phyloP scores from a whole-genome alignment of 2,113 vertebrate species.

The Melierax canorus region DNA sequence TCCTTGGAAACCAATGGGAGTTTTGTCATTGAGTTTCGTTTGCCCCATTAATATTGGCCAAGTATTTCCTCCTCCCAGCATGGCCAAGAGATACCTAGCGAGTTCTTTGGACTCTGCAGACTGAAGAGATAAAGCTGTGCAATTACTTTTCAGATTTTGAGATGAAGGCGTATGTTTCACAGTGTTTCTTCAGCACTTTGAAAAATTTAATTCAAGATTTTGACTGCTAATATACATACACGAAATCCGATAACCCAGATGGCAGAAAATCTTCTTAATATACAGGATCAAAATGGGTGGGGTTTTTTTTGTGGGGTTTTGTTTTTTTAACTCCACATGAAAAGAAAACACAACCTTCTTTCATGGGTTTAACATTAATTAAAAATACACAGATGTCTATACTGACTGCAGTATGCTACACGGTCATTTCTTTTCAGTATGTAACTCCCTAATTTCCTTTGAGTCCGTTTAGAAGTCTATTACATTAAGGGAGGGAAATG shows the following conservation, averaged over 20 bases:
- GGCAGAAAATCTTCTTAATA: background rate
- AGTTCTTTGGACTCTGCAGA: background rate
- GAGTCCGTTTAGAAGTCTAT: background rate
- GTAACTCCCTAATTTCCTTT: background rate
- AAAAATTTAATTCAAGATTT: background rate
- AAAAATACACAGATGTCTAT: background rate
- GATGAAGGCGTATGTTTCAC: background rate
- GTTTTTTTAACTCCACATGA: background rate
- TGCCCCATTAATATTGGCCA: background rate
- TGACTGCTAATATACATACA: background rate
- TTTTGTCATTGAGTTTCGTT: background rate
- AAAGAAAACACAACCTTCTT: background rate
- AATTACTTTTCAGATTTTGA: background rate
- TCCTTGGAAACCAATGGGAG: background rate
- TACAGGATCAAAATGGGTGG: background rate
- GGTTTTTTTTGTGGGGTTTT: accelerated
- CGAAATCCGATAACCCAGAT: background rate
- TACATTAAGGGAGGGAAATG: background rate
- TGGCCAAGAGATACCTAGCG: background rate
- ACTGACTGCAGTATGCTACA: background rate
- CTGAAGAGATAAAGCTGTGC: background rate
- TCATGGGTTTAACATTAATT: background rate
- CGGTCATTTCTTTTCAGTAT: background rate
- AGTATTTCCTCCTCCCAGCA: background rate
- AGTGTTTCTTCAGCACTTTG: background rate